Evolutionary conservation across 2,888 invertebrate genomes (phyloP).

Genomic region (Crepidodera aurea): DNA sequence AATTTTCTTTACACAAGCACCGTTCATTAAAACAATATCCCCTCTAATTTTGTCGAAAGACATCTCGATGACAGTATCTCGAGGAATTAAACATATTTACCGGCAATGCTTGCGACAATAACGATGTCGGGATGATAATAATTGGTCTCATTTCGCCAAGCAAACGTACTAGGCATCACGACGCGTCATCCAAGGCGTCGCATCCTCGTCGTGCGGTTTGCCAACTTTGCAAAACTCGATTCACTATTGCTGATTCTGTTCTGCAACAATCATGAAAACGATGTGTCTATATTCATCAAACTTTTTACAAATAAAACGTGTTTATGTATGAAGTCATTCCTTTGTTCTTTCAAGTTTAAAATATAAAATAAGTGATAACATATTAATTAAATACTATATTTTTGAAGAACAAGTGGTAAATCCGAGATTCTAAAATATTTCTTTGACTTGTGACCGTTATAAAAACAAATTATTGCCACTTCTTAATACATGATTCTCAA

Average conservation of each 20-base stretch:
- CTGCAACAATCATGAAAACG: conserved; percentile 37
- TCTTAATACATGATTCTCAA: no score
- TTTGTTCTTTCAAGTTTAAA: no score
- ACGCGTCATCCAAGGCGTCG: conserved; percentile 31
- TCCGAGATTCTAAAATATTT: no score
- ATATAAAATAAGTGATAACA: no score
- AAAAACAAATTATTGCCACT: no score
- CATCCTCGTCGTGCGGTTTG: conserved; percentile 46
- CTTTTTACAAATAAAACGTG: not conserved
- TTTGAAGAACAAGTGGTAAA: no score
- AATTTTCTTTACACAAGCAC: not conserved
- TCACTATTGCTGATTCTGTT: conserved; percentile 41
- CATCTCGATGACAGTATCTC: conserved; percentile 27
- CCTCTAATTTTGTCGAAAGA: conserved; percentile 8
- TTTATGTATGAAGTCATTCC: no score
- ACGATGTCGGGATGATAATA: conserved; percentile 32
- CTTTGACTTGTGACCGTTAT: no score
- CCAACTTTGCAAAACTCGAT: conserved; percentile 48
- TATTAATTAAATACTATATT: no score
- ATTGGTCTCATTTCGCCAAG: conserved; percentile 46
- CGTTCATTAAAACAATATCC: conserved; percentile 22
- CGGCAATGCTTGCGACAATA: conserved; percentile 37
- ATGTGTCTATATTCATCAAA: not conserved
- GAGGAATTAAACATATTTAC: conserved; percentile 35
- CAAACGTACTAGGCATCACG: conserved; percentile 41